Percentiles rank a stretch among this genome's conserved stretches.
Evolutionary conservation across 2,888 invertebrate genomes (phyloP).

Genomic region (Drosophila limbata): DNA sequence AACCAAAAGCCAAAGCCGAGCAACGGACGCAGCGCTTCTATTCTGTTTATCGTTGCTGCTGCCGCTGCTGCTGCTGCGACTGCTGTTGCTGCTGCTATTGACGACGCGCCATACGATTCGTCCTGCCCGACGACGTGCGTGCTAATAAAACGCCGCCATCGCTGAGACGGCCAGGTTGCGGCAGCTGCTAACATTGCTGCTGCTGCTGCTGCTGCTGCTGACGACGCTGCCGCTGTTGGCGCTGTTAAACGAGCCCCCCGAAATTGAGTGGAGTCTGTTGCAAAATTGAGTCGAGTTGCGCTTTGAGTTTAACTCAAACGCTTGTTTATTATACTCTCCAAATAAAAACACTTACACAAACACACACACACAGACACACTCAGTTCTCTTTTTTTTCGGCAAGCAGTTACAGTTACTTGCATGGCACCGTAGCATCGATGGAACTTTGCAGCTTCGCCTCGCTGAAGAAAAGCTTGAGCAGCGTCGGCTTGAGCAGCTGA

Average conservation of each 20-base stretch:
- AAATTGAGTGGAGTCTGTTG: constrained; percentile 34
- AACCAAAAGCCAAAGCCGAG: constrained; percentile 22
- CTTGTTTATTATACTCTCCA: constrained; percentile 25
- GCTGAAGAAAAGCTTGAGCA: constrained; percentile 91
- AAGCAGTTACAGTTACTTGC: constrained; percentile 19
- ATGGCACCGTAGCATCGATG: constrained; percentile 24
- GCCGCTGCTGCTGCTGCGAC: constrained; percentile 18
- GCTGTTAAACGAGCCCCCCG: constrained; percentile 39
- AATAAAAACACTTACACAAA: background rate
- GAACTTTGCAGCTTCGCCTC: constrained; percentile 83
- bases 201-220: constrained; percentile 20
- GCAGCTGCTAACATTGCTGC: constrained; percentile 34
- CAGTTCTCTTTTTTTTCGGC: background rate
- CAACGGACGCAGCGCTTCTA: constrained; percentile 34
- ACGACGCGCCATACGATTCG: constrained; percentile 72
- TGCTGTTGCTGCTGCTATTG: constrained; percentile 30
- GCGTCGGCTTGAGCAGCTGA: constrained; percentile 89
- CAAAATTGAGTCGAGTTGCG: constrained; percentile 26
- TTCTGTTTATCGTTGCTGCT: constrained; percentile 38
- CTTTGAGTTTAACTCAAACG: constrained; percentile 19
- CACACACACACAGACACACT: background rate
- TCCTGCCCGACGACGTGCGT: constrained; percentile 80
- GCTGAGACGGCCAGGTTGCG: constrained; percentile 48
- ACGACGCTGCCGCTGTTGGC: constrained; percentile 13
- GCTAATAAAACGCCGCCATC: constrained; percentile 69